Base-by-base conservation (phyloP, 2,113 vertebrate genomes). In the Phaethornis superciliosus region DNA sequence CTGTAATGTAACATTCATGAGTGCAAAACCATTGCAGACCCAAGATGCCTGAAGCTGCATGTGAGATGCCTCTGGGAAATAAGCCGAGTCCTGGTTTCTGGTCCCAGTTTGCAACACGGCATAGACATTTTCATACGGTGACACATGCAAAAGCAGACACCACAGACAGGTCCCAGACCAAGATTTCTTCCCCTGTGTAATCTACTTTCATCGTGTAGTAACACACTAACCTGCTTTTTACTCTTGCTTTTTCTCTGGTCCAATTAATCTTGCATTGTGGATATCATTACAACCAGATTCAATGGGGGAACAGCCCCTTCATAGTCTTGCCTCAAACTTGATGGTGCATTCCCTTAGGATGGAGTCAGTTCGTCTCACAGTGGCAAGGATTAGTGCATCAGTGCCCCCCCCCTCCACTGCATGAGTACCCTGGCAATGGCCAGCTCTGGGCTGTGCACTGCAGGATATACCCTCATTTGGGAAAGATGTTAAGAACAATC, bases 381-480 rank as follows among this genome's bases (percentile, higher is more conserved):
- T 15, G 21, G 24, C 30, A 47, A 59, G 52, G 21, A 16, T 71
- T 82, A 47, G 24, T 33, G 28, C 12, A 33, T 0, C 1, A 55
- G 26, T 44, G 1, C 13, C 32, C 10, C 32, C 10, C 21, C 0
- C 2, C 15, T 63, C 3, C 19, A 22, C 23, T n/a, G 35, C 32
- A 32, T 32, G 18, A 62, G 12, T 35, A 33, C 37, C 37, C 37
- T 85, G 28, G 6, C n/a, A 42, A 2, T 47, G 37, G 68, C 11
- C 46, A 74, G 28, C 18, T 35, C 55, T 58, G 32, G 35, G 32
- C 16, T 52, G 5, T 26, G 23, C 35, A 37, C 15, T 63, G 49
- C 13, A 76, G 24, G 44, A 40, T 27, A 52, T 40, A 32, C 4
- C 15, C 32, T 64, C 18, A 9, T 30, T 64, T 52, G 16, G 26